Evolutionary conservation across 1,140 invertebrate genomes (phyloP), one percentile per base, ranked within the genome.

Genomic region (Papilio helenus): DNA sequence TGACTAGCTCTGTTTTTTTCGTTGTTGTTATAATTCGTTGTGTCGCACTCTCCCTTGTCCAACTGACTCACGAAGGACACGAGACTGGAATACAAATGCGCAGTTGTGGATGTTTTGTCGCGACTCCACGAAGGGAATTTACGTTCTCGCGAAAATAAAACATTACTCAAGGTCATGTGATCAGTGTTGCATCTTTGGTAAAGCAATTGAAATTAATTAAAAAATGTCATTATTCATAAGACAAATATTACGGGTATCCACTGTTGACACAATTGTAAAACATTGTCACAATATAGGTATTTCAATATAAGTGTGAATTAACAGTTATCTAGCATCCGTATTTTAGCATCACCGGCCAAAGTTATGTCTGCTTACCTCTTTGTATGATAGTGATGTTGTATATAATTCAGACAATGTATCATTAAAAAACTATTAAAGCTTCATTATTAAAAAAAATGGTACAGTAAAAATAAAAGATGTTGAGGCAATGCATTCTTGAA

Each of bases 61-160:
- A 74, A 44, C 29, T 23, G 72, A 46, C 44, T 20, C 42, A 74
- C 44, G 44, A 49, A 73, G n/a, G 20, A 46, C n/a, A 49, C 72
- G 72, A 74, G 42, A 51, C 7, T 5, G 9, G 72, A 74, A 74
- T 74, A 74, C 72, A 74, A 74, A 74, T 74, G 72, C 20, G 72
- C 9, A 14, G 72, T 74, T 44, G 51, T 44, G 72, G 39, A 74
- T 74, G 44, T 73, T 73, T 73, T n/a, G 71, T 42, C 39, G 72
- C 44, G 2, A 49, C 20, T 26, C n/a, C 23, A 14, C 23, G 3
- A 14, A 68, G 26, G 61, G 23, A 5, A 39, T 12, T 23, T 42
- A 49, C 42, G 14, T 74, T 74, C 42, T 42, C 9, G 12, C 44
- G 20, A 74, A 74, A 44, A 44, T 18, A 39, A 39, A 46, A 74